Base-by-base conservation (phyloP, 2,797 vertebrate species). In the Enteromius unitaeniatus region DNA sequence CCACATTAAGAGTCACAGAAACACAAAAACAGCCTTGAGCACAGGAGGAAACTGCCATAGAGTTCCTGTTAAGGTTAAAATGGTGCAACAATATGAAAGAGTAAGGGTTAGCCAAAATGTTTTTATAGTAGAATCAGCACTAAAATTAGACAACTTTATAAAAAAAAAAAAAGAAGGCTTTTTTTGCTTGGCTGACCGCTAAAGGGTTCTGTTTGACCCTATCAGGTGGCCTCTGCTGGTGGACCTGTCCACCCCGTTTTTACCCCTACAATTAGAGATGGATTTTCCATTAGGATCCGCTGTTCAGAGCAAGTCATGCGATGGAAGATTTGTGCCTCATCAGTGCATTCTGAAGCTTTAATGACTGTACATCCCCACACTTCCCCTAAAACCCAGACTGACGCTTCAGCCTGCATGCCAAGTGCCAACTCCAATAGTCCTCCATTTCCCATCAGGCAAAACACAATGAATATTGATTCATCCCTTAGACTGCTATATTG, bases 281-380 rank as follows among this genome's bases (percentile, higher is more conserved):
- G 87, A 93, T 90, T 92, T 91, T 86, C 87, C 89, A 93, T 92
- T 90, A 90, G 86, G 31, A 72, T 73, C 75, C 65, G 88, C 88
- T 91, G 88, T 90, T 92, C 81, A 64, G 85, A 87, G 78, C 86
- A 89, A 92, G 88, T 90, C 89, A 91, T 90, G 88, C 90, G 86
- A 86, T 78, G 89, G 79, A 42, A 62, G 78, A 67, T 51, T 79
- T 84, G 89, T 83, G 88, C 87, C 85, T 79, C 80, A 75, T 90
- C 87, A 34, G 69, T 84, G 86, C 82, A 88, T 83, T 82, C 76
- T 76, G 49, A 42, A 28, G 85, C 86, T 86, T 88, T 92, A 93
- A 93, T 86, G 90, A 92, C 86, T 81, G 82, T 85, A 82, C 58
- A 81, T 92, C 87, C 60, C 70, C 60, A 87, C 83, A 87, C 70